These are phyloP conservation scores for Unio delphinus DNA, from an alignment of 2,888 invertebrate species.

Conservation along the genomic window DNA sequence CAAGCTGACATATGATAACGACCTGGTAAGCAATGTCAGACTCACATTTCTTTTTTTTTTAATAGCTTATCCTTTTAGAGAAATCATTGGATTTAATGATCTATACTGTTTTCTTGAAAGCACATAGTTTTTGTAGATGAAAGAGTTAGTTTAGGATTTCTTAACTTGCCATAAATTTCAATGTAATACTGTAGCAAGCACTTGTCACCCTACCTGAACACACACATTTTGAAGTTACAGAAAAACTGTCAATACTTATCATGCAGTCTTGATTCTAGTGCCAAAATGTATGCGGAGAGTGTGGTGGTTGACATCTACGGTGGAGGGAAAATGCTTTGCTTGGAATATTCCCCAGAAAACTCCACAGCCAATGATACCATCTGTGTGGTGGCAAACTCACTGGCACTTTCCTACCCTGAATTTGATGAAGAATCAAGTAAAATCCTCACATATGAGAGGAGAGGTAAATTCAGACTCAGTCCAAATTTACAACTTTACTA, in stretches of 20 bases:
- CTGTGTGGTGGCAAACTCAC: slow-evolving; percentile 23
- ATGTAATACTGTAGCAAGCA: too few species aligned
- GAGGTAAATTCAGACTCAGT: slow-evolving; percentile 27
- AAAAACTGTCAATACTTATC: neutral
- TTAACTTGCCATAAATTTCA: too few species aligned
- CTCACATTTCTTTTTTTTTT: too few species aligned
- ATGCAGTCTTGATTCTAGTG: slow-evolving; percentile 12
- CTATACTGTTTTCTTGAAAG: too few species aligned
- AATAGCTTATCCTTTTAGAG: too few species aligned
- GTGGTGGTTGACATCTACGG: slow-evolving; percentile 46
- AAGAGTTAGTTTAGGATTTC: too few species aligned
- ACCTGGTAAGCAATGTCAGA: too few species aligned
- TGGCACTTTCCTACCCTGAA: slow-evolving; percentile 15
- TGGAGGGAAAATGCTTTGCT: slow-evolving; percentile 36
- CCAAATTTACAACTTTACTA: too few species aligned
- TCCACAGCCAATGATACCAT: slow-evolving; percentile 35
- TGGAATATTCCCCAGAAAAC: slow-evolving; percentile 51
- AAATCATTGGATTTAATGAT: too few species aligned
- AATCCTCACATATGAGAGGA: slow-evolving; percentile 34
- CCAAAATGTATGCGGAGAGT: slow-evolving; percentile 49
- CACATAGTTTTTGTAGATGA: too few species aligned
- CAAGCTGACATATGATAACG: too few species aligned
- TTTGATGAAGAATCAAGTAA: slow-evolving; percentile 23
- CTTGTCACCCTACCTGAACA: too few species aligned
- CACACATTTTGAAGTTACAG: neutral